A percentile compares a stretch with the other conserved stretches of the same genome.
These are phyloP conservation scores for Cerceris rybyensis DNA, from an alignment of 2,888 invertebrate genomes.

Conservation along the genomic window DNA sequence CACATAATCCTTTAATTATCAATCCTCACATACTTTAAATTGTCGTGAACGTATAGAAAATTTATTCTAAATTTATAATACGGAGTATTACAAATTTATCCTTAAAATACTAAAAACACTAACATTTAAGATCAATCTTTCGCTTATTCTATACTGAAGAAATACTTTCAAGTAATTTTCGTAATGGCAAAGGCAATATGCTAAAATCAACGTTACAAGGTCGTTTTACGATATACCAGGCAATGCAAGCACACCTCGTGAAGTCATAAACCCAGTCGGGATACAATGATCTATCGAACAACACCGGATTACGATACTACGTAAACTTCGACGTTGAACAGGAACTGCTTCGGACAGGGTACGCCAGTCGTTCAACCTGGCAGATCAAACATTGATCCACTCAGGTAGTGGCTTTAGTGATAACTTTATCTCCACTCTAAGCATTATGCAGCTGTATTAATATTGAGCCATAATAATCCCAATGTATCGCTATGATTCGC, in stretches of 20 bases:
- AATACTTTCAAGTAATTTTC: neutral
- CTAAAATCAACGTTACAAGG: neutral
- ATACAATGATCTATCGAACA: conserved; percentile 32
- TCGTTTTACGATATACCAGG: neutral
- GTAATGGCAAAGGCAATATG: neutral
- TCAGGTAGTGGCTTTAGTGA: conserved; percentile 18
- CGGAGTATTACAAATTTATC: neutral
- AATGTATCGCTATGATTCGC: too few species aligned
- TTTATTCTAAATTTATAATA: too few species aligned
- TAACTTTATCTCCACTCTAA: conserved; percentile 50
- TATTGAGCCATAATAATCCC: too few species aligned
- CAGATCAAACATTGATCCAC: conserved; percentile 52
- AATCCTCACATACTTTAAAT: too few species aligned
- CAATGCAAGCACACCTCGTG: neutral
- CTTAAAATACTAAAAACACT: neutral
- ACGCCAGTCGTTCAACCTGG: conserved; percentile 16
- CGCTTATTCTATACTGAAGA: neutral
- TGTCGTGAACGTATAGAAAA: too few species aligned
- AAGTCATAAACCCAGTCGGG: conserved; percentile 52
- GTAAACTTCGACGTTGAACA: conserved; percentile 44
- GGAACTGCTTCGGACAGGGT: conserved; percentile 16
- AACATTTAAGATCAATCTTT: neutral
- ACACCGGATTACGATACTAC: conserved; percentile 43
- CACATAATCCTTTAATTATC: too few species aligned
- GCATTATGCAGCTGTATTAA: conserved; percentile 40